Evolutionary conservation across 2,113 vertebrate genomes (phyloP).

Genomic region (Istiophorus platypterus): DNA sequence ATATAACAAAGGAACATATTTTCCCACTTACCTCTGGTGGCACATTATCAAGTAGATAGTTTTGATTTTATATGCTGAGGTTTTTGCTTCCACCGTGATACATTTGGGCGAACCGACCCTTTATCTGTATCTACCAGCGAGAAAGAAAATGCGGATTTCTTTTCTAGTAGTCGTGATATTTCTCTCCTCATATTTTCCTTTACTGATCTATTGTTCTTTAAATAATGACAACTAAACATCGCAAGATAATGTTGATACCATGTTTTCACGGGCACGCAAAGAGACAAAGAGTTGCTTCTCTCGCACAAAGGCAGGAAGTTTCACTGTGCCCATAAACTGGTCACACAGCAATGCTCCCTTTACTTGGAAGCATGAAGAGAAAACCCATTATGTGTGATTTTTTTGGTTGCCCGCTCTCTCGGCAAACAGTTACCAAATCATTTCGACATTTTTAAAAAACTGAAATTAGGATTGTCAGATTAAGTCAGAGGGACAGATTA

Average conservation of each 20-base stretch:
- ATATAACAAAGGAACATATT: conserved; percentile 5
- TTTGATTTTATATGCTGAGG: not conserved
- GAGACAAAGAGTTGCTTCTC: conserved; percentile 6
- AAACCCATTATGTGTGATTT: conserved; percentile 34
- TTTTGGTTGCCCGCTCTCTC: conserved; percentile 28
- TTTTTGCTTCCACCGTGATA: too few species aligned
- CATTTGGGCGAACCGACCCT: not conserved
- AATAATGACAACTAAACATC: conserved; percentile 44
- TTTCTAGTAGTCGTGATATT: conserved; percentile 14
- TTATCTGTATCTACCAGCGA: not conserved
- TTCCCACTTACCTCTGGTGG: not conserved
- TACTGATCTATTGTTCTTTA: conserved; percentile 20
- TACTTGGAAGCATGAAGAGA: conserved; percentile 47
- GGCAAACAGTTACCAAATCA: conserved; percentile 27
- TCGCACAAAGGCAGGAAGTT: conserved; percentile 13
- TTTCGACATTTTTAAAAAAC: not conserved
- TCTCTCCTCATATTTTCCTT: conserved; percentile 48
- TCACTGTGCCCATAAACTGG: conserved; percentile 36
- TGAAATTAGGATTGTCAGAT: conserved; percentile 9
- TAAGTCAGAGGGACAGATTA: not conserved
- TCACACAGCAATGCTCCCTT: conserved; percentile 44
- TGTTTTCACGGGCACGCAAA: conserved; percentile 7
- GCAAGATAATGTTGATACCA: conserved; percentile 28
- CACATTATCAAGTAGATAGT: not conserved
- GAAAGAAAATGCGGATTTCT: conserved; percentile 11